Evolutionary conservation across 92 coral and sea anemone genomes (phyloP).

Genomic region (Muricea muricata): DNA sequence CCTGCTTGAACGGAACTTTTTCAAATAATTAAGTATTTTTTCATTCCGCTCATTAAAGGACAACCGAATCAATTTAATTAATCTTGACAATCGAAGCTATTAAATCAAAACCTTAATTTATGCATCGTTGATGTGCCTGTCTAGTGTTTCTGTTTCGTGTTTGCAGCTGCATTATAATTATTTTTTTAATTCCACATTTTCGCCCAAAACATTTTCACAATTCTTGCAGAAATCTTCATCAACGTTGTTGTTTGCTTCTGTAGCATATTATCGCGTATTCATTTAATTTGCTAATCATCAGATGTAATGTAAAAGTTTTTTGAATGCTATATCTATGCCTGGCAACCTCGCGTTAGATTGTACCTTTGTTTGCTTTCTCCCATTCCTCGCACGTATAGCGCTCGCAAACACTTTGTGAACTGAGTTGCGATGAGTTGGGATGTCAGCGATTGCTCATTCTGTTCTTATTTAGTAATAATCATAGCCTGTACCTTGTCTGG

Average conservation of each 20-base stretch:
- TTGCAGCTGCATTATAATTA: not conserved
- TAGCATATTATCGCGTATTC: not conserved
- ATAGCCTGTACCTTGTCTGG: conserved; percentile 98
- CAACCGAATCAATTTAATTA: not conserved
- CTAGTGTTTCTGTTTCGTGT: not conserved
- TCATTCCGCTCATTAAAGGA: not conserved
- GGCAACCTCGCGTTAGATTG: not conserved
- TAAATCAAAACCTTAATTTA: not conserved
- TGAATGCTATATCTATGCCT: not conserved
- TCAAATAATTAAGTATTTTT: not conserved
- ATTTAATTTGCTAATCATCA: not conserved
- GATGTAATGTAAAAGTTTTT: not conserved
- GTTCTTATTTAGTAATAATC: conserved; percentile 76
- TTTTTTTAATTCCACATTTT: not conserved
- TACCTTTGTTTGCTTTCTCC: conserved; percentile 3
- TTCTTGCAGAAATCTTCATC: not conserved
- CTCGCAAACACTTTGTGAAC: not conserved
- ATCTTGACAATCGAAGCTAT: not conserved
- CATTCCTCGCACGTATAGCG: not conserved
- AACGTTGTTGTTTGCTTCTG: not conserved
- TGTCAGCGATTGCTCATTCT: conserved; percentile 6
- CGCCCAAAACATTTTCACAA: not conserved
- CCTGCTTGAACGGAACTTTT: not conserved
- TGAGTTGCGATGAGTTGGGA: conserved; percentile 7
- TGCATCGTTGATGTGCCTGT: not conserved